Evolutionary conservation across 2,888 invertebrate species (phyloP).

Genomic region (Lasioglossum marginatum): DNA sequence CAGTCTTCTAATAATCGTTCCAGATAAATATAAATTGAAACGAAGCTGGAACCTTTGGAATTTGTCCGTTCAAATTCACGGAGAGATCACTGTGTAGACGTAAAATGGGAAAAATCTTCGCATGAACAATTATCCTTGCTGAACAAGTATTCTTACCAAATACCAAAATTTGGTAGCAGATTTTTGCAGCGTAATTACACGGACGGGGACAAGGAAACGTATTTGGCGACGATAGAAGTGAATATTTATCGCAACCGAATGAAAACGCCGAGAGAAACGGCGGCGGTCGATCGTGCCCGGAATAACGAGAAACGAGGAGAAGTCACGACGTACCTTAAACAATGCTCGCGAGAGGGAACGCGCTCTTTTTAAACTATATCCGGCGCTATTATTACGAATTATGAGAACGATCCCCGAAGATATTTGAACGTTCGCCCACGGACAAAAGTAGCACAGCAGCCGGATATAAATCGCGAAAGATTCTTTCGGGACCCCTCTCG

Average conservation of each 20-base stretch:
- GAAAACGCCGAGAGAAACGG: neutral
- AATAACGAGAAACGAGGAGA: constrained; percentile 5
- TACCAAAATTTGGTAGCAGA: neutral
- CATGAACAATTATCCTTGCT: neutral
- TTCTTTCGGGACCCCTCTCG: constrained; percentile 47
- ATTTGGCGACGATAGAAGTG: constrained; percentile 4
- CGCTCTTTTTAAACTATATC: constrained; percentile 49
- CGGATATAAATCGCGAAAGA: constrained; percentile 59
- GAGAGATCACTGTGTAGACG: too few relatives aligned
- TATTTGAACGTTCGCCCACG: constrained; percentile 51
- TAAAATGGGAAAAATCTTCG: neutral
- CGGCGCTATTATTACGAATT: constrained; percentile 47
- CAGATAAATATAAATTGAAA: neutral
- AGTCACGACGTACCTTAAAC: constrained; percentile 32
- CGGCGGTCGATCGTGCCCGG: neutral
- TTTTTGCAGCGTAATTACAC: neutral
- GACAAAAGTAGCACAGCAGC: constrained; percentile 50
- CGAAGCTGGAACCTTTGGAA: too few relatives aligned
- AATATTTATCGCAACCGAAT: constrained; percentile 2
- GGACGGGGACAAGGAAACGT: neutral
- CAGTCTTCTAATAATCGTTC: neutral
- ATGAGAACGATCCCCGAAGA: constrained; percentile 51
- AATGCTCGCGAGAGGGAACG: constrained; percentile 27
- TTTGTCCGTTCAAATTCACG: too few relatives aligned
- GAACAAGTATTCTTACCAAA: neutral